A percentile compares a stretch with the other conserved stretches of the same genome.
phyloP scores from a whole-genome alignment of 2,113 vertebrate species.

The Colius striatus region DNA sequence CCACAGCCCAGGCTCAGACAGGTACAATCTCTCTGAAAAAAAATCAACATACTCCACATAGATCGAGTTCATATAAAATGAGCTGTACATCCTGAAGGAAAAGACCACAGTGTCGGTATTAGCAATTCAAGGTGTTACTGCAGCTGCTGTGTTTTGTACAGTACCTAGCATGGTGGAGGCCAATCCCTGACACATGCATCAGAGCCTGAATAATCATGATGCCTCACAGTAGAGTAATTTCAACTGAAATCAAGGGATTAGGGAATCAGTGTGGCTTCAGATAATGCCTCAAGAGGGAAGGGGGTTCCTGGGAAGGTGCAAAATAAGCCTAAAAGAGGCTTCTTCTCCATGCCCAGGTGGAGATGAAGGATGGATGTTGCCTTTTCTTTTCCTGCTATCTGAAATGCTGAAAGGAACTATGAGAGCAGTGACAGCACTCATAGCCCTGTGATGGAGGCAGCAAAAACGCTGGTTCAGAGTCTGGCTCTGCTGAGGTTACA shows the following conservation, averaged over 20 bases:
- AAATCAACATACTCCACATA: not conserved
- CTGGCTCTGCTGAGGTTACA: not conserved
- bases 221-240: not conserved
- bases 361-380: not conserved
- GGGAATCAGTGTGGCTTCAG: not conserved
- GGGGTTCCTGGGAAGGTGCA: not conserved
- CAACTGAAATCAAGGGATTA: not conserved
- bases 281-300: accelerated
- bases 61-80: not conserved
- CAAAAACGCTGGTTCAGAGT: not conserved
- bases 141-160: not conserved
- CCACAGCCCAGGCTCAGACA: not conserved
- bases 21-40: not conserved
- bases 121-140: not conserved
- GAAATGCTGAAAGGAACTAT: not conserved
- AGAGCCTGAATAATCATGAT: not conserved
- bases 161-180: accelerated
- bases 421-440: accelerated
- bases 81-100: not conserved
- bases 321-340: not conserved
- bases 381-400: not conserved
- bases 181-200: accelerated
- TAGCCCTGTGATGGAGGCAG: accelerated
- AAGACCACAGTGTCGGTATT: not conserved
- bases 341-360: not conserved